Percentiles rank a stretch among this genome's conserved stretches.
Evolutionary conservation across 2,888 invertebrate genomes (phyloP).

Genomic region (Vesta saturnalis): DNA sequence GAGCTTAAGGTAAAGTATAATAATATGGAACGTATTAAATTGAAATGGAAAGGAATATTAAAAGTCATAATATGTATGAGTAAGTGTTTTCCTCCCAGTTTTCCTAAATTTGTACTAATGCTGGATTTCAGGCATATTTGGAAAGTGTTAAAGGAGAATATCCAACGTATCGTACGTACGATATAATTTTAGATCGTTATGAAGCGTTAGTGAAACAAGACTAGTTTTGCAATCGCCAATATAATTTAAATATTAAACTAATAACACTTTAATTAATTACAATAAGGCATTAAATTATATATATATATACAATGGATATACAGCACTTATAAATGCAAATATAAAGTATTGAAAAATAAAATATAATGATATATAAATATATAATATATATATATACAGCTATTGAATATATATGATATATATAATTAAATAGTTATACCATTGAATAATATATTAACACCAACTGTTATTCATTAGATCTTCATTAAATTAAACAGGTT

Average conservation of each 20-base stretch:
- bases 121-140: conserved; percentile 64
- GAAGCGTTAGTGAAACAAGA: conserved; percentile 70
- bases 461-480: conserved; percentile 71
- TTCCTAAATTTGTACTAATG: background rate
- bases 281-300: conserved; percentile 71
- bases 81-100: conserved; percentile 46
- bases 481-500: conserved; percentile 64
- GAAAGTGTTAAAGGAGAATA: conserved; percentile 66
- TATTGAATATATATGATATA: conserved; percentile 71
- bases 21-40: conserved; percentile 64
- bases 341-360: too few relatives aligned
- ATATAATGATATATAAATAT: too few relatives aligned
- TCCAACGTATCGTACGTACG: conserved; percentile 67
- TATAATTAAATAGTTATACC: conserved; percentile 56
- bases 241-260: conserved; percentile 68
- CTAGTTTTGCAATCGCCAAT: conserved; percentile 65
- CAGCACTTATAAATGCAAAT: too few relatives aligned
- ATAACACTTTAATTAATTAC: conserved; percentile 66
- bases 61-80: conserved; percentile 70
- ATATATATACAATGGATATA: conserved; percentile 72
- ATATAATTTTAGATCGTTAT: conserved; percentile 72
- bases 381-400: too few relatives aligned
- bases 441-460: conserved; percentile 67
- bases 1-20: conserved; percentile 63
- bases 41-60: conserved; percentile 68